These are phyloP conservation scores for Eublepharis macularius DNA, from an alignment of 2,113 vertebrate genomes.

Conservation along the genomic window DNA sequence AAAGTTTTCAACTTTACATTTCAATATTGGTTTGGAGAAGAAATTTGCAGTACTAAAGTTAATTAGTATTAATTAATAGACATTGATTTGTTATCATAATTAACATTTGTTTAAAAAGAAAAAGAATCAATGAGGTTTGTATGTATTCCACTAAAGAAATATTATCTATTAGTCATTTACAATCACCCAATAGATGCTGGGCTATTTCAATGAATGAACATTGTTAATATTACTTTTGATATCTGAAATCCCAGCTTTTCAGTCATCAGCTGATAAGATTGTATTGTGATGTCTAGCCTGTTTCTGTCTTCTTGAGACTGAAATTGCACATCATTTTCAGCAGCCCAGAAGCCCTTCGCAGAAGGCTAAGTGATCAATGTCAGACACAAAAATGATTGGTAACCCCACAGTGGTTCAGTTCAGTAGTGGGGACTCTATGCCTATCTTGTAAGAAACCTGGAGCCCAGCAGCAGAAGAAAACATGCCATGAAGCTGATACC, in stretches of 20 bases:
- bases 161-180: neutral
- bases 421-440: neutral
- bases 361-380: neutral
- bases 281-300: neutral
- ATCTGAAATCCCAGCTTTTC: neutral
- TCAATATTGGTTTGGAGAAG: too few relatives aligned
- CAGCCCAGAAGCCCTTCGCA: neutral
- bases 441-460: neutral
- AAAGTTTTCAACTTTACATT: too few relatives aligned
- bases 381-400: neutral
- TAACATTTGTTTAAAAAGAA: neutral
- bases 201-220: neutral
- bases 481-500: neutral
- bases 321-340: neutral
- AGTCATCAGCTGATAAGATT: neutral
- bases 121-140: neutral
- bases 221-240: neutral
- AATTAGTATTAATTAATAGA: neutral
- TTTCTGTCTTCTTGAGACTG: neutral
- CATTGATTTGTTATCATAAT: neutral
- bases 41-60: neutral
- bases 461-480: neutral
- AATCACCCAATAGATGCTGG: neutral
- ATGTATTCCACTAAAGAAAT: neutral
- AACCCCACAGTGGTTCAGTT: accelerated